Evolutionary conservation across 2,797 vertebrate species (phyloP), one percentile per base, ranked within the genome.

Genomic region (Pangasius macronema): DNA sequence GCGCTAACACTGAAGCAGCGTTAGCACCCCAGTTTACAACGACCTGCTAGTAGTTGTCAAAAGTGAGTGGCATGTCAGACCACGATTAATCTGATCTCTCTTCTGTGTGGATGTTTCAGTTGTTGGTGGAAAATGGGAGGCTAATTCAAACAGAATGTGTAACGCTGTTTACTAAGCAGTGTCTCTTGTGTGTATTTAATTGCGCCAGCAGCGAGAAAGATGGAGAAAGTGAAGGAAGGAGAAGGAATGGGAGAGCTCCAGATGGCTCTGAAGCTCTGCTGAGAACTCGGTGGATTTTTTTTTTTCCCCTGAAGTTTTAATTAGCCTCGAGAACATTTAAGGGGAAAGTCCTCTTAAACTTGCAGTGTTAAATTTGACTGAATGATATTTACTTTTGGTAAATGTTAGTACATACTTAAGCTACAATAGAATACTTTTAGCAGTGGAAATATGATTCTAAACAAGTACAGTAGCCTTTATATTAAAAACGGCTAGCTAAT

Each of bases 211-310:
- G 87, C 33, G 59, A 85, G 61, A 84, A 86, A 87, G 76, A 89
- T 73, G 88, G 85, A 90, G 86, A 88, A 88, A 90, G 88, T 81
- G 85, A 93, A 93, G 91, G 94, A 95, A 95, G 82, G 93, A 92
- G 91, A 90, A 79, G 85, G 90, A 94, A 90, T 92, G 92, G 93
- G 93, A 93, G 95, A 81, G 92, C 93, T 93, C 95, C 96, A 96
- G 94, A 96, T 96, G 95, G 95, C 89, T 86, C 89, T 94, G 93
- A 94, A 84, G 95, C 91, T 89, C 91, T 89, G 91, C 91, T 93
- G 84, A 94, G 90, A 91, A 90, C 86, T 89, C 82, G 27, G 70
- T 83, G 92, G 93, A 94, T 93, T 92, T 30, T 90, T 88, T 92
- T 89, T 87, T 94, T 90, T 87, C 90, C 85, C 87, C 61, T 14